Evolutionary conservation across 1,140 invertebrate species (phyloP), one percentile per base, ranked within the genome.

Genomic region (Amyelois transitella): DNA sequence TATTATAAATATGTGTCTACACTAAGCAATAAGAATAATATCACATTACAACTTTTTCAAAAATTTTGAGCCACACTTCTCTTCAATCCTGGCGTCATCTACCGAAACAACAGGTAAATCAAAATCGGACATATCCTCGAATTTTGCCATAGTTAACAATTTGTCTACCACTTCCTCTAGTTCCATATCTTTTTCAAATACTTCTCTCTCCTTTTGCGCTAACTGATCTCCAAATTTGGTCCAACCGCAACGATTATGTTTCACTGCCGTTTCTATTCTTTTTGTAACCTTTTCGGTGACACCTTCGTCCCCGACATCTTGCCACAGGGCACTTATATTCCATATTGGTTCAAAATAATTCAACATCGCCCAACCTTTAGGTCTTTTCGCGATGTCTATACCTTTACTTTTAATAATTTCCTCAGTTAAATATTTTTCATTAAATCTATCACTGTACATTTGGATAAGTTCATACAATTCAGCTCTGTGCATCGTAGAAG

Each of bases 161-260:
- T 53, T 58, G 6, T 58, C 56, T 7, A 58, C 24, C 7, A 58
- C 25, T 14, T 53, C 7, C 28, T 58, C 56, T 10, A 58, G 19
- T 20, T 21, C 14, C 14, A 21, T 18, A 24, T 58, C 56, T 53
- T 53, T 14, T 19, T 25, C 44, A 10, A 24, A 53, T 0, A 52
- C 38, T 6, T 22, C 19, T 2, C 6, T 21, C 14, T 58, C 56
- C 19, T 10, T 48, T 10, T 22, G 7, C 0, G 4, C 19, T 22
- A 48, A n/a, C 1, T 12, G 10, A 2, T 48, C 6, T 10, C n/a
- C 18, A 21, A 18, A 22, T 19, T 21, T 1, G 1, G 20, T 3
- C 45, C 45, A 48, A 38, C 5, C 17, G 1, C 4, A 14, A 14
- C 8, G 32, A 38, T 2, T 14, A 38, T 38, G 17, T 14, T 14